Conservation (phyloP, 2,888 invertebrate genomes). For the Drosophila subsilvestris region DNA sequence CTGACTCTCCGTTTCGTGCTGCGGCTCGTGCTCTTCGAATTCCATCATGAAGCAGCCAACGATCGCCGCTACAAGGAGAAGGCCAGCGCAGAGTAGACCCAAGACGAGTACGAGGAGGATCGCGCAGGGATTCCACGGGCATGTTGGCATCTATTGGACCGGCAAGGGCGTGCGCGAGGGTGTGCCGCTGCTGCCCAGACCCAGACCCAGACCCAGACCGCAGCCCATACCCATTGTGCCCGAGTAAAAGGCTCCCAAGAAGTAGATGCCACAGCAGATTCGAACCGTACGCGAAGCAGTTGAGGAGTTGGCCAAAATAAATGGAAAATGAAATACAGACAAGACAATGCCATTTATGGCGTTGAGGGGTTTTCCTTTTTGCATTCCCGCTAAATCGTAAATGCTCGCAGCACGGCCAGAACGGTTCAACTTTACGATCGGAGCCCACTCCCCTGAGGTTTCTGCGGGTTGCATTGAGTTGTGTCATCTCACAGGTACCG, state of each 20-base stretch:
- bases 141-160: slow-evolving; percentile 34
- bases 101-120: too few relatives aligned
- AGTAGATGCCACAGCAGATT: not conserved
- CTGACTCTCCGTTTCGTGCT: too few relatives aligned
- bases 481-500: slow-evolving; percentile 69
- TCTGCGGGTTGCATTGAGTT: slow-evolving; percentile 76
- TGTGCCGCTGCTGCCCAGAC: not conserved
- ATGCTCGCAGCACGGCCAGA: slow-evolving; percentile 4
- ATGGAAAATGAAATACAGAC: not conserved
- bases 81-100: not conserved
- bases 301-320: too few relatives aligned
- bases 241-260: not conserved
- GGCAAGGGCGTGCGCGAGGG: slow-evolving; percentile 31
- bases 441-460: slow-evolving; percentile 52
- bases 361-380: not conserved
- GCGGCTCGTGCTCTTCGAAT: too few relatives aligned
- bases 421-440: slow-evolving; percentile 47
- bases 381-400: slow-evolving; percentile 6
- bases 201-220: too few relatives aligned
- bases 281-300: not conserved
- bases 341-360: not conserved
- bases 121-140: not conserved
- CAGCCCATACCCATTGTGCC: not conserved
- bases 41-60: too few relatives aligned
- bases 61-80: too few relatives aligned